Evolutionary conservation across 2,113 vertebrate species (phyloP).

Genomic region (Oxygymnocypris stewartii): DNA sequence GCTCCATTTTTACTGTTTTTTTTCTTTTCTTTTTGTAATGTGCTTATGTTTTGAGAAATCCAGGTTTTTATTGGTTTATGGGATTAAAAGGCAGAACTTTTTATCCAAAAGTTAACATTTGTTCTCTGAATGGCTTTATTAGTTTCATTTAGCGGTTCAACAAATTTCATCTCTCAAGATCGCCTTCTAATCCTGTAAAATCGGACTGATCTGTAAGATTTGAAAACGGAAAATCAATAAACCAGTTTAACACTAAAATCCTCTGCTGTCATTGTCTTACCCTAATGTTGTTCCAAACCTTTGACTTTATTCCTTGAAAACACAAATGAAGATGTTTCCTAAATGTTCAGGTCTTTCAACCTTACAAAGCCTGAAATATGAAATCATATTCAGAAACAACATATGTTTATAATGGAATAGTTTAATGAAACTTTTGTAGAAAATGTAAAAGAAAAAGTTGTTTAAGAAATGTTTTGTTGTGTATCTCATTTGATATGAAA

Average conservation of each 20-base stretch:
- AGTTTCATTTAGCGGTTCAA: neutral
- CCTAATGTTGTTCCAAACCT: neutral
- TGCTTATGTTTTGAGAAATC: constrained; percentile 17
- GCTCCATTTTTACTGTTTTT: neutral
- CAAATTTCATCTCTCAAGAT: neutral
- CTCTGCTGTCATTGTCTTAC: neutral
- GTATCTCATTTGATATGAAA: too few species aligned
- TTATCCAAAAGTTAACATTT: constrained; percentile 1
- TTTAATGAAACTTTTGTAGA: too few species aligned
- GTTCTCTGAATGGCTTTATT: neutral
- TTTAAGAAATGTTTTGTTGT: too few species aligned
- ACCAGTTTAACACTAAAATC: neutral
- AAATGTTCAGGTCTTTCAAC: neutral
- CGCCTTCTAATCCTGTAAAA: neutral
- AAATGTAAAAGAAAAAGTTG: too few species aligned
- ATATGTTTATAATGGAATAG: too few species aligned
- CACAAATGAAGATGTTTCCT: neutral
- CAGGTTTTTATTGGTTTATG: neutral
- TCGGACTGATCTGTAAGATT: neutral
- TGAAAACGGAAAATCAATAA: constrained; percentile 2
- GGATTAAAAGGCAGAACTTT: neutral
- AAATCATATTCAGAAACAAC: too few species aligned
- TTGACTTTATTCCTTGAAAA: neutral
- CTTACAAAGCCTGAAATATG: neutral
- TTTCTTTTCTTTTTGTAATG: constrained; percentile 14